Evolutionary conservation across 2,113 vertebrate species (phyloP).

Genomic region (Cryptomyrus ogoouensis): DNA sequence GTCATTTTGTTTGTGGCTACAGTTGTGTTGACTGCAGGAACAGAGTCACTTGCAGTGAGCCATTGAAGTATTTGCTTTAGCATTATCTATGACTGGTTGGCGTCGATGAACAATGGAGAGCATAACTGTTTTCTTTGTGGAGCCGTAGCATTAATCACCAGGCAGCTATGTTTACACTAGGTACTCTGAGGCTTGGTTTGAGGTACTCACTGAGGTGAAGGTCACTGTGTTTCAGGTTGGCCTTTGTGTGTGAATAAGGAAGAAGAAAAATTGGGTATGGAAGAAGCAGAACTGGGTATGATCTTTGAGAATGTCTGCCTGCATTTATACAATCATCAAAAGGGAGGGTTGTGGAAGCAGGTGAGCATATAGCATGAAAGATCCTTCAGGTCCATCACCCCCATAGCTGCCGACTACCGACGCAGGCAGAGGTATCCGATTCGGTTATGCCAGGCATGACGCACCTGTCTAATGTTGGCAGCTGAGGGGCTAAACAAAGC

Average conservation of each 20-base stretch:
- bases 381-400: conserved; percentile 44
- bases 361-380: background rate
- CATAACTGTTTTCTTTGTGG: background rate
- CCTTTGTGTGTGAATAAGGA: background rate
- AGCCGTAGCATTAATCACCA: background rate
- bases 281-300: background rate
- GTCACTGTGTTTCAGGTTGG: background rate
- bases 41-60: background rate
- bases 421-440: conserved; percentile 26
- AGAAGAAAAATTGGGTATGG: background rate
- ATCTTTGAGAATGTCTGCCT: conserved; percentile 2
- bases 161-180: background rate
- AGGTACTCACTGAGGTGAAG: background rate
- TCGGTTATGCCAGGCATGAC: background rate
- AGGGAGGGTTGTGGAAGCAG: background rate
- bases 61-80: background rate
- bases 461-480: conserved; percentile 56
- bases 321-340: background rate
- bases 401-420: conserved; percentile 41
- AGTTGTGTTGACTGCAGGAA: background rate
- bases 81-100: background rate
- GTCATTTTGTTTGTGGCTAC: background rate
- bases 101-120: background rate
- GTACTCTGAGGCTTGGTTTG: background rate
- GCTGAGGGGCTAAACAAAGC: conserved; percentile 38